Conservation (phyloP, 2,888 invertebrate species). For the Seira ritae region DNA sequence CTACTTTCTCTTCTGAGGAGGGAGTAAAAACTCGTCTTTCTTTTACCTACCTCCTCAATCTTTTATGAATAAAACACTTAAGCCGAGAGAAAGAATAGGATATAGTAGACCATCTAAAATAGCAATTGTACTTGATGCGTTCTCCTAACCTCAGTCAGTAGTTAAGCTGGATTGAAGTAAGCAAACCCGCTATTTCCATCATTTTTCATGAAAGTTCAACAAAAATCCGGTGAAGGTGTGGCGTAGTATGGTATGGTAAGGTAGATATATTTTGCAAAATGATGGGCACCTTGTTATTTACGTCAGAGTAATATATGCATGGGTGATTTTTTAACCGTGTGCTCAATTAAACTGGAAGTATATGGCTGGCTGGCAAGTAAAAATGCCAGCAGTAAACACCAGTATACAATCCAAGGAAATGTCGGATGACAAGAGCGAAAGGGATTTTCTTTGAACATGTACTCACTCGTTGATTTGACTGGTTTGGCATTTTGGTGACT, state of each 20-base stretch:
- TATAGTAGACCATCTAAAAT: slow-evolving; percentile 9
- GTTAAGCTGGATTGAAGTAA: slow-evolving; percentile 3
- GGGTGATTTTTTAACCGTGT: background rate
- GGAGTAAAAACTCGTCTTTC: background rate
- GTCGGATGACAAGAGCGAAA: too few relatives aligned
- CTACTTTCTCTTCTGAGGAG: background rate
- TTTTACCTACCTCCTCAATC: slow-evolving; percentile 13
- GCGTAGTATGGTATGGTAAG: background rate
- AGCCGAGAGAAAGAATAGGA: slow-evolving; percentile 26
- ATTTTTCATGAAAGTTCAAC: background rate
- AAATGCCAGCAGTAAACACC: too few relatives aligned
- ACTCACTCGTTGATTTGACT: too few relatives aligned
- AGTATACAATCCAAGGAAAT: too few relatives aligned
- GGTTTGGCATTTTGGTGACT: too few relatives aligned
- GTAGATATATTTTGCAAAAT: background rate
- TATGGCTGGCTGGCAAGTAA: too few relatives aligned
- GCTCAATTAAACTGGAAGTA: too few relatives aligned
- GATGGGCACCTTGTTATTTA: background rate
- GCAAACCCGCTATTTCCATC: slow-evolving; percentile 3
- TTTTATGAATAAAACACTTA: slow-evolving; percentile 37
- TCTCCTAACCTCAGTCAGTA: background rate
- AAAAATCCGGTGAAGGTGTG: background rate
- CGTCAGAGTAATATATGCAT: background rate
- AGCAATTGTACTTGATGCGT: slow-evolving; percentile 25
- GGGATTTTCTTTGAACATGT: too few relatives aligned